A percentile compares a stretch with the other conserved stretches of the same genome.
phyloP scores from a whole-genome alignment of 2,113 vertebrate species.

The Lepus timidus region DNA sequence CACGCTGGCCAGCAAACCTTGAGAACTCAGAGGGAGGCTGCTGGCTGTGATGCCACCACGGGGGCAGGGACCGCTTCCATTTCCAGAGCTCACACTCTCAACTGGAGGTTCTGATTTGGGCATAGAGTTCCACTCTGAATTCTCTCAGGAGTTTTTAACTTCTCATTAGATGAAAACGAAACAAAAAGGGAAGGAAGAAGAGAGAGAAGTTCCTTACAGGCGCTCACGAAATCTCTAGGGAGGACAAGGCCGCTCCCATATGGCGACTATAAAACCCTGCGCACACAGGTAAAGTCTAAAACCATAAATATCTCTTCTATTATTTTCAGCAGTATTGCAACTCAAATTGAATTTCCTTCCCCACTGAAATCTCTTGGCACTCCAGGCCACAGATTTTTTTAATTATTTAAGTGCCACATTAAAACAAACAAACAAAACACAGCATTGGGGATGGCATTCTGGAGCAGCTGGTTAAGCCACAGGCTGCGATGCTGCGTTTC shows the following conservation, averaged over 20 bases:
- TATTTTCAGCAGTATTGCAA: conserved; percentile 20
- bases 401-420: neutral
- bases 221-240: neutral
- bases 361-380: neutral
- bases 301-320: neutral
- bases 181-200: neutral
- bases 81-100: conserved; percentile 41
- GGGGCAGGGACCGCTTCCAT: conserved; percentile 36
- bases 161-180: conserved; percentile 58
- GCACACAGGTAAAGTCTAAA: neutral
- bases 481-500: too few species aligned
- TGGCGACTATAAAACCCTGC: neutral
- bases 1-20: conserved; percentile 58
- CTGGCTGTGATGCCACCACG: neutral
- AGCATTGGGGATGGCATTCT: too few species aligned
- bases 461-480: too few species aligned
- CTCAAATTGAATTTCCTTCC: conserved; percentile 12
- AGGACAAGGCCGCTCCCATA: neutral
- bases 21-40: conserved; percentile 25
- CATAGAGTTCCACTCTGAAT: conserved; percentile 43
- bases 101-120: conserved; percentile 37
- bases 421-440: neutral
- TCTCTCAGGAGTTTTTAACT: conserved; percentile 36
- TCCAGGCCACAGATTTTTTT: neutral
- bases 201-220: neutral